Base-by-base conservation (phyloP, 2,113 vertebrate genomes). In the Colinus virginianus region DNA sequence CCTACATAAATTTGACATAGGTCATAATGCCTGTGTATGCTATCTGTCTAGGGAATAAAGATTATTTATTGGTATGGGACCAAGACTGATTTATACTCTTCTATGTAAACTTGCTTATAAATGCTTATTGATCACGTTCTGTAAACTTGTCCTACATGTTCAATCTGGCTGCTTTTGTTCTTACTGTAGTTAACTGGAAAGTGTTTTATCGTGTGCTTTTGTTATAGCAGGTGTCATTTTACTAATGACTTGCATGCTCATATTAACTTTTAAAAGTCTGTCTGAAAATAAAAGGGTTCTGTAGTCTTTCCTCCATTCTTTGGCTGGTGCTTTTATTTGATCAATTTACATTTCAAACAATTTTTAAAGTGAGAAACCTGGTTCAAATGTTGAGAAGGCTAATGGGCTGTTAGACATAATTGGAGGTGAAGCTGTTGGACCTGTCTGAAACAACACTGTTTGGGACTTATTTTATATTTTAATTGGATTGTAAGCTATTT, bases 241-340 rank as follows among this genome's bases (percentile, higher is more conserved):
- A 8, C 13, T 59, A 53, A 69, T 76, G 45, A 38, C 14, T 15
- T 32, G 12, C 2, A 13, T 20, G 16, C 8, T 43, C 7, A 10
- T 40, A 23, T 23, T 32, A 18, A 45, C 46, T 21, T 1, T 70
- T 15, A 15, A 81, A 77, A 86, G 26, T 4, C 17, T 26, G 0
- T 23, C 20, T 62, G 19, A 76, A 71, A 67, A 82, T 13, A 22
- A 26, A 85, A 80, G 22, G 3, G 2, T 61, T 59, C 18, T 61
- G 3, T 53, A 21, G 10, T 36, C 40, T 61, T 19, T 71, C 2
- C 23, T 32, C 15, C 18, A 11, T 0, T 11, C 30, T 42, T n/a
- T 36, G 23, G 18, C 21, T 45, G 8, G 6, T 70, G 42, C 49
- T 77, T 17, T 32, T 40, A 18, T 66, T n/a, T 6, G 1, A 28